phyloP scores from a whole-genome alignment of 2,888 invertebrate species.

The Panzeria rudis region DNA sequence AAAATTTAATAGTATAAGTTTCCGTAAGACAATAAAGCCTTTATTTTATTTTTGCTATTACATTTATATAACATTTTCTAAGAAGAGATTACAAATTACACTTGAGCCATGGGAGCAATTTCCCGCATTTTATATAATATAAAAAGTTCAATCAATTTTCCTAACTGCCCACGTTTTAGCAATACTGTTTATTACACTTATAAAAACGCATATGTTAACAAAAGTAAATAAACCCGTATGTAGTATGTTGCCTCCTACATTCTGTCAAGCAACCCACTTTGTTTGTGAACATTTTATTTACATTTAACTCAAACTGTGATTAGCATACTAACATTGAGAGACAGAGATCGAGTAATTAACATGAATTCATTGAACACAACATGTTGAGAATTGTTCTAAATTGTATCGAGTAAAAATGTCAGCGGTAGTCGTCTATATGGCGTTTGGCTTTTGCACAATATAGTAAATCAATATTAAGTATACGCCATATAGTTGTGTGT shows the following conservation, averaged over 20 bases:
- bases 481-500: slow-evolving; percentile 26
- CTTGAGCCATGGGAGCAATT: neutral
- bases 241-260: neutral
- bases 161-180: neutral
- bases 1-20: no score
- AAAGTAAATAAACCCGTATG: neutral
- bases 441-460: slow-evolving; percentile 30
- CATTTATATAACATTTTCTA: neutral
- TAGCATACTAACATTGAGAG: slow-evolving; percentile 40
- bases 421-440: slow-evolving; percentile 33
- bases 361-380: slow-evolving; percentile 54
- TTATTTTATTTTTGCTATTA: neutral
- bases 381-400: slow-evolving; percentile 57
- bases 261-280: neutral
- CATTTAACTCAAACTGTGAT: slow-evolving; percentile 46
- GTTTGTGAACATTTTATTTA: slow-evolving; percentile 15
- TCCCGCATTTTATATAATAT: neutral
- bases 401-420: slow-evolving; percentile 37
- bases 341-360: slow-evolving; percentile 44
- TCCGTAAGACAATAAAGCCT: no score
- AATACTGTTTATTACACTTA: neutral
- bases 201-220: neutral
- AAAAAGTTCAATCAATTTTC: neutral
- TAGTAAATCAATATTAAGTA: slow-evolving; percentile 48
- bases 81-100: neutral